phyloP scores from a whole-genome alignment of 2,797 vertebrate species.

The Sebastiscus tertius region DNA sequence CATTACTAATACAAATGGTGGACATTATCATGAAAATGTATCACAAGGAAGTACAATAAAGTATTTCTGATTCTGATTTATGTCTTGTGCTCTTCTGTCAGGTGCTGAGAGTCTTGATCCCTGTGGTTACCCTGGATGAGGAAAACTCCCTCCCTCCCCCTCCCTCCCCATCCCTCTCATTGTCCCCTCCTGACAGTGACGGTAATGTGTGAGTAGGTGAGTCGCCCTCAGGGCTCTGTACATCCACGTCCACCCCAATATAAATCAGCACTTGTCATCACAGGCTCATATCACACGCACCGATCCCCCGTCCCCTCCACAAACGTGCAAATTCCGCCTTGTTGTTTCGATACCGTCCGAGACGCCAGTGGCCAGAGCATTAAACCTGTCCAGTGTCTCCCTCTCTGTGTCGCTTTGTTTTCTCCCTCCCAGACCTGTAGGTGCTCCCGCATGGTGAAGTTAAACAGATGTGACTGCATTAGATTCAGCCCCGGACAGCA shows the following conservation, averaged over 20 bases:
- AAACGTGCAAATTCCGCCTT: conserved; percentile 55
- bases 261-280: conserved; percentile 86
- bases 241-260: conserved; percentile 81
- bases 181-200: conserved; percentile 80
- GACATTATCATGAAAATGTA: neutral
- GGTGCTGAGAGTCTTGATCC: conserved; percentile 25
- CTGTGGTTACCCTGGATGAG: conserved; percentile 35
- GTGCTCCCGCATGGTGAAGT: conserved; percentile 73
- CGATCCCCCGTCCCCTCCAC: conserved; percentile 73
- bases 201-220: conserved; percentile 83
- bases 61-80: neutral
- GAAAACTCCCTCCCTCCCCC: conserved; percentile 17
- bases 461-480: conserved; percentile 85
- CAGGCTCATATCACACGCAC: conserved; percentile 82
- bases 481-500: conserved; percentile 79
- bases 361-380: conserved; percentile 77
- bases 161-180: conserved; percentile 40
- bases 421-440: conserved; percentile 69
- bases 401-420: conserved; percentile 62
- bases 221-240: conserved; percentile 77
- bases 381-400: conserved; percentile 70
- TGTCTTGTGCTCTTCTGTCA: conserved; percentile 8
- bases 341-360: conserved; percentile 58
- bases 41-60: neutral
- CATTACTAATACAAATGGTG: neutral